A percentile compares a stretch with the other conserved stretches of the same genome.
phyloP scores from a whole-genome alignment of 2,888 invertebrate species.

The Liopterus haemorrhoidalis region DNA sequence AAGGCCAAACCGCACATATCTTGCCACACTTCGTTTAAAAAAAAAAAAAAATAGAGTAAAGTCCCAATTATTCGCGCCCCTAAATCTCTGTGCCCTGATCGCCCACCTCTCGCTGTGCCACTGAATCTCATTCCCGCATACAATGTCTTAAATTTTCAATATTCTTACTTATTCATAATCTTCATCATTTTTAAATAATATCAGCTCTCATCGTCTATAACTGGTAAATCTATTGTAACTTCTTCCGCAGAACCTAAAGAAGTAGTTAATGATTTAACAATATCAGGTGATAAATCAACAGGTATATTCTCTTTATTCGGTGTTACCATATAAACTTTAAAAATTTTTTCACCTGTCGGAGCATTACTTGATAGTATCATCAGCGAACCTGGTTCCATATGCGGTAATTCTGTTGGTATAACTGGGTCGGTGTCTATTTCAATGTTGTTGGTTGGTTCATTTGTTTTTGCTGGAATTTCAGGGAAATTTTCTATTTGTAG shows the following conservation, averaged over 20 bases:
- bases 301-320: constrained; percentile 41
- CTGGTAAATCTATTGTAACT: constrained; percentile 16
- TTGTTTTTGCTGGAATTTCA: not conserved
- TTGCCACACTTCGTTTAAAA: too few species aligned
- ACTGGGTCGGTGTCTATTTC: too few species aligned
- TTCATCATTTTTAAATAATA: constrained; percentile 1
- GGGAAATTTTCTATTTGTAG: constrained; percentile 8
- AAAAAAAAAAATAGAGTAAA: too few species aligned
- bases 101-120: too few species aligned
- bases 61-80: too few species aligned
- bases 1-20: too few species aligned
- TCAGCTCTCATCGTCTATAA: constrained; percentile 10
- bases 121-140: too few species aligned
- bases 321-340: constrained; percentile 50
- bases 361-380: constrained; percentile 48
- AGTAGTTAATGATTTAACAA: constrained; percentile 35
- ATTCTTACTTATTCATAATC: too few species aligned
- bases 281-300: constrained; percentile 40
- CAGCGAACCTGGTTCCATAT: constrained; percentile 48
- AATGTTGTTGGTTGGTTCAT: not conserved
- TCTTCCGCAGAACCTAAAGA: constrained; percentile 12
- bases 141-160: too few species aligned
- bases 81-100: too few species aligned
- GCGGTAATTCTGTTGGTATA: constrained; percentile 16
- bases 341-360: constrained; percentile 44